Percentiles rank a stretch among this genome's conserved stretches.
phyloP scores from a whole-genome alignment of 2,797 vertebrate genomes.

The Anolis apletophallus region DNA sequence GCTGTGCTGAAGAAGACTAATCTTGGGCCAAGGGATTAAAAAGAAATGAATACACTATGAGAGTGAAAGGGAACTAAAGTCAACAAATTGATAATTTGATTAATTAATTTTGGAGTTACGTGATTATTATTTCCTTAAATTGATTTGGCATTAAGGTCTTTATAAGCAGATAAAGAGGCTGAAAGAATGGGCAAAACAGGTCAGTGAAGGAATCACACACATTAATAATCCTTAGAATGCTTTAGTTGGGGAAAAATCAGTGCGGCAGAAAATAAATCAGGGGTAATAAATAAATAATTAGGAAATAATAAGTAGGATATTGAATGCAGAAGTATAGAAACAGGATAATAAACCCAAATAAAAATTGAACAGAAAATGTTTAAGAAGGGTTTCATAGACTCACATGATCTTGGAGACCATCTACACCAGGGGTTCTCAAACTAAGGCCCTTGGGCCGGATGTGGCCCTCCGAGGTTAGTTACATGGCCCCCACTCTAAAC shows the following conservation, averaged over 20 bases:
- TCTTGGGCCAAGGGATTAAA: not conserved
- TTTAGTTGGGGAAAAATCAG: not conserved
- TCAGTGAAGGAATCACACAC: not conserved
- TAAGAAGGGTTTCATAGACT: too few species aligned
- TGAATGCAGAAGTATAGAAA: not conserved
- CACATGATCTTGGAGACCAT: too few species aligned
- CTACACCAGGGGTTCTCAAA: too few species aligned
- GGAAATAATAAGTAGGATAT: not conserved
- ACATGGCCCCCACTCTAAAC: too few species aligned
- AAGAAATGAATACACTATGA: not conserved
- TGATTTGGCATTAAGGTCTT: not conserved
- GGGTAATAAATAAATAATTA: not conserved
- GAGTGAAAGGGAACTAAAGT: too few species aligned
- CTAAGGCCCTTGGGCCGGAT: too few species aligned
- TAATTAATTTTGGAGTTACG: not conserved
- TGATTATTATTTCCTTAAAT: not conserved
- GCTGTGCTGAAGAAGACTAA: not conserved
- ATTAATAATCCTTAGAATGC: slow-evolving; percentile 1
- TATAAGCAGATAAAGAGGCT: not conserved
- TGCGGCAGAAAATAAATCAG: not conserved
- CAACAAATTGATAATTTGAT: not conserved
- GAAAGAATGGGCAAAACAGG: not conserved
- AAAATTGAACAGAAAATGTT: not conserved
- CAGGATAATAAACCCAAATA: not conserved
- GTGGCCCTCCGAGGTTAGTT: too few species aligned